Conservation (phyloP, 2,113 vertebrate species). For the Axis porcinus region DNA sequence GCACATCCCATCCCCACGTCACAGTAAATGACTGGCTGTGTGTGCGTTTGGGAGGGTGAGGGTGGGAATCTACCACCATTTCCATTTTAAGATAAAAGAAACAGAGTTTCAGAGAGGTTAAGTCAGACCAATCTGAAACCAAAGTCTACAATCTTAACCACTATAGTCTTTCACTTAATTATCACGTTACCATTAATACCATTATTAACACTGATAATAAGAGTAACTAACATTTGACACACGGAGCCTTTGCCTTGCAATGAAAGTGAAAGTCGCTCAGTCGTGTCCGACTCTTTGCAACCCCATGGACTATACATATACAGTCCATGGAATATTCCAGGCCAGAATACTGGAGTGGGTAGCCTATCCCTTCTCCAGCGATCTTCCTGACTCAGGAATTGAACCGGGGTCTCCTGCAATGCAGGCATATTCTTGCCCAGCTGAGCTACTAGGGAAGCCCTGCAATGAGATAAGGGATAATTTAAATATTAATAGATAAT, state of each 20-base stretch:
- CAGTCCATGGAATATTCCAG: neutral
- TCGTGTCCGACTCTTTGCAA: rapidly evolving
- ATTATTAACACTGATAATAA: neutral
- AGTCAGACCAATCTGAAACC: neutral
- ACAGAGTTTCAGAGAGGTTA: neutral
- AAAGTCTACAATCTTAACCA: neutral
- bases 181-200: neutral
- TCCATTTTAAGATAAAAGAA: neutral
- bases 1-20: neutral
- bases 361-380: neutral
- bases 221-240: neutral
- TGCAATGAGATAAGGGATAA: neutral
- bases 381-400: neutral
- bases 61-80: neutral
- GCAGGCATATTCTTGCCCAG: neutral
- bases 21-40: neutral
- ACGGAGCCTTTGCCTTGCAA: neutral
- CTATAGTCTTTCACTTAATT: neutral
- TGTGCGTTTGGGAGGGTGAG: neutral
- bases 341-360: neutral
- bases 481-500: neutral
- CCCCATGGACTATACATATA: neutral
- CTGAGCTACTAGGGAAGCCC: neutral
- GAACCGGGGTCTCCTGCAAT: neutral
- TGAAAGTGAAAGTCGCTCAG: neutral